Base-by-base conservation (phyloP, 2,797 vertebrate species). In the Enteromius argenteus region DNA sequence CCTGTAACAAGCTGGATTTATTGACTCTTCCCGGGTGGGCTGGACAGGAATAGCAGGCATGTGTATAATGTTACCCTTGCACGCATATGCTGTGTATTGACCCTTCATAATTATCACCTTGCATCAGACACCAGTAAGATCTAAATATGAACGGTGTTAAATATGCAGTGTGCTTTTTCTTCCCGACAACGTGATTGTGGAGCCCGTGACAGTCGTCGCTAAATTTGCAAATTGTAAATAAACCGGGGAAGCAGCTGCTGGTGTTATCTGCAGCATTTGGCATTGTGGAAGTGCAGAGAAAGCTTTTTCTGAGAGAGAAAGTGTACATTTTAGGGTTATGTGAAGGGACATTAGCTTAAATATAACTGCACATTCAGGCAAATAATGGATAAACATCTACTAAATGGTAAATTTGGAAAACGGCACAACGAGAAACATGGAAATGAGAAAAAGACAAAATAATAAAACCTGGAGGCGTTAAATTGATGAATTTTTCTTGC, bases 71-170 rank as follows among this genome's bases (percentile, higher is more conserved):
- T 62, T 35, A 49, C 62, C 8, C 0, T 62, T 32, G 75, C 19
- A 80, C 13, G 32, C 19, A 81, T 66, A 49, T 46, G 37, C 23
- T 39, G 66, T 37, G 56, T 17, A 39, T 14, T 35, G 37, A 68
- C 32, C 30, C 32, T 21, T 56, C 10, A 35, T 44, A 73, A 80
- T 85, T 80, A 83, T 76, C 76, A 83, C 76, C 76, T 75, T 30
- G 30, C 71, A 53, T 72, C 74, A 66, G 56, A 79, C 37, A 72
- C 9, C 75, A 23, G 27, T 23, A 10, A 53, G 21, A 15, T 72
- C 87, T 85, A 88, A 84, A 88, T 87, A 81, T 49, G 85, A 81
- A 64, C 21, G 1, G 72, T 66, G 73, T 58, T 87, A 84, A 84
- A 75, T 66, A 85, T 84, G 84, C 83, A 72, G 76, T 4, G 62